Evolutionary conservation across 2,888 invertebrate genomes (phyloP).

Genomic region (Megamerina dolium): DNA sequence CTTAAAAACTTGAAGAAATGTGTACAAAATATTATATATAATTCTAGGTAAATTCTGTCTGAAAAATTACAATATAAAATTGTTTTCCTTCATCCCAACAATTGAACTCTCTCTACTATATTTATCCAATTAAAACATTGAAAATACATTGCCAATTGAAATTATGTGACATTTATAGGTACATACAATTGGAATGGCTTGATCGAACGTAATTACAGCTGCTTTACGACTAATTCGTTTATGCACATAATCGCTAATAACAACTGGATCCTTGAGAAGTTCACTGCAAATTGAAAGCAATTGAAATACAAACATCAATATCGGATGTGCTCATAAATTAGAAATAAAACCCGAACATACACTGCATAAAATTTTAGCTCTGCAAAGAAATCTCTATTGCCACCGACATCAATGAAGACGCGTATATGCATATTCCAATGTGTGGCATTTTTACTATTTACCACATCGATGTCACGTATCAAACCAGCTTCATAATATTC

Average conservation of each 20-base stretch:
- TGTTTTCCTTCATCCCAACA: too few relatives aligned
- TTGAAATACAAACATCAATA: background rate
- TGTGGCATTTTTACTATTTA: slow-evolving; percentile 32
- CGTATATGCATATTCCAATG: slow-evolving; percentile 51
- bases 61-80: too few relatives aligned
- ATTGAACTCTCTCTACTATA: too few relatives aligned
- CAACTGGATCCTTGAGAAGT: slow-evolving; percentile 34
- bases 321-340: too few relatives aligned
- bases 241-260: slow-evolving; percentile 27
- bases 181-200: slow-evolving; percentile 40
- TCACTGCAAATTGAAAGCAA: slow-evolving; percentile 31
- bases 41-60: too few relatives aligned
- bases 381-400: slow-evolving; percentile 37
- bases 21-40: too few relatives aligned
- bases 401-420: slow-evolving; percentile 47
- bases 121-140: too few relatives aligned
- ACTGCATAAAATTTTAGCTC: slow-evolving; percentile 42
- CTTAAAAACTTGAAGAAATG: background rate
- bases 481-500: slow-evolving; percentile 61
- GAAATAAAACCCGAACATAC: slow-evolving; percentile 23
- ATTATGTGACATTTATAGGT: background rate
- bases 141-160: too few relatives aligned
- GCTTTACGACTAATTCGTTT: slow-evolving; percentile 30
- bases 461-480: slow-evolving; percentile 57
- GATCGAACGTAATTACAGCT: slow-evolving; percentile 39